Evolutionary conservation across 2,888 invertebrate genomes (phyloP).

Genomic region (Sepiola atlantica): DNA sequence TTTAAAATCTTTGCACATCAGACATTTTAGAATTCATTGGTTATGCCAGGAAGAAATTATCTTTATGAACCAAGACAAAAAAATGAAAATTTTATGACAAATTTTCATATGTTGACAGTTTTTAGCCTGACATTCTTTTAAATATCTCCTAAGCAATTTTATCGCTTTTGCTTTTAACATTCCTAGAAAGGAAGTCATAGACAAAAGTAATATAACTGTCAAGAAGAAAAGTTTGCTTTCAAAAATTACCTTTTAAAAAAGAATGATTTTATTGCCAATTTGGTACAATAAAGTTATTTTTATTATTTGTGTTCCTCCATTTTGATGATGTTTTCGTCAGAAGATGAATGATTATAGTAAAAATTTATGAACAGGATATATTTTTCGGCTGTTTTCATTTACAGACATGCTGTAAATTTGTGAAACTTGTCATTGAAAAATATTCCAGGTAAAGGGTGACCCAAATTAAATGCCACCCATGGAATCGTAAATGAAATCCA

Average conservation of each 20-base stretch:
- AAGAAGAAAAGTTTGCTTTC: background rate
- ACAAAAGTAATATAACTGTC: background rate
- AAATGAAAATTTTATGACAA: background rate
- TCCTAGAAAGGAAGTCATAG: background rate
- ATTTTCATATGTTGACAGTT: background rate
- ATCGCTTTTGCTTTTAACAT: background rate
- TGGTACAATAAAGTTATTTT: background rate
- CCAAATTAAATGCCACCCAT: too few relatives aligned
- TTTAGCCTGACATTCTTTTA: background rate
- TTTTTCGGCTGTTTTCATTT: background rate
- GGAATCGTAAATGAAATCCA: too few relatives aligned
- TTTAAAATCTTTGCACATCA: background rate
- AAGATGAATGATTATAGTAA: background rate
- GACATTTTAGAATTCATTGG: background rate
- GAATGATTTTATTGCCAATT: background rate
- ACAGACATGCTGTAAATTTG: background rate
- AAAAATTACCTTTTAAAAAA: background rate
- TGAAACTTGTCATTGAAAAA: background rate
- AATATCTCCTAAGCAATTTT: background rate
- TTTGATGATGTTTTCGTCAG: background rate
- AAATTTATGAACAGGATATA: background rate
- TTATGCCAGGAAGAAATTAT: background rate
- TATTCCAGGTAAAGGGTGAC: background rate
- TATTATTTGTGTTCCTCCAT: conserved; percentile 6
- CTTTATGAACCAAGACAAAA: background rate